Evolutionary conservation across 2,888 invertebrate species (phyloP), one percentile per base, ranked within the genome.

Genomic region (Agonum fuliginosum): DNA sequence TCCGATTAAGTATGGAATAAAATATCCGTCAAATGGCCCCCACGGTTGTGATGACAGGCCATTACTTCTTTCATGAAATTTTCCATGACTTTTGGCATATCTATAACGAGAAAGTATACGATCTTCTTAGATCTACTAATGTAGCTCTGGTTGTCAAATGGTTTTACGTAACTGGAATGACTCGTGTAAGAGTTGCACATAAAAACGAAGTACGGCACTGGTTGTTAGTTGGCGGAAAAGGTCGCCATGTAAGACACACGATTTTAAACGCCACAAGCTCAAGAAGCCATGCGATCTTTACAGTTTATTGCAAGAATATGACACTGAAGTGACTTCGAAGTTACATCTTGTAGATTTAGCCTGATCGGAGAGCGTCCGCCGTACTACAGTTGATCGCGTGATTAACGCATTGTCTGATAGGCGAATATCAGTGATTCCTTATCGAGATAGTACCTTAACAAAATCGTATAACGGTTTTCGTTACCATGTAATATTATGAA

Each of bases 301-400:
- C 88, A 1, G 86, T 89, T 46, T 84, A 88, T 80, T 82, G 85
- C 43, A 58, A 30, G 34, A 24, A 17, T 43, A 8, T 3, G 30
- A 80, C 22, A 34, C 76, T 62, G 80, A 82, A 75, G 82, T 80
- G n/a, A 78, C 79, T n/a, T 85, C 87, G 1, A 87, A 87, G 78
- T 83, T 89, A 67, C 88, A 89, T 85, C 83, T 89, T 46, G 88
- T 89, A 0, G 89, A 89, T 83, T 83, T 89, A 79, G 89, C 89
- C 27, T 89, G 89, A 0, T 89, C 88, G 2, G 89, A 89, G 83
- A 87, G 88, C 78, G 86, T 88, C 0, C 85, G 86, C 19, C 86
- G 88, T 62, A 89, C 89, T n/a, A 84, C 85, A 17, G 86, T 89
- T 69, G 87, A 88, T 4, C 87, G 87, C 83, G 89, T 89, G 17